Percentiles rank a stretch among this genome's conserved stretches.
Conservation (phyloP, 2,113 vertebrate species). For the Oncorhynchus gorbuscha region DNA sequence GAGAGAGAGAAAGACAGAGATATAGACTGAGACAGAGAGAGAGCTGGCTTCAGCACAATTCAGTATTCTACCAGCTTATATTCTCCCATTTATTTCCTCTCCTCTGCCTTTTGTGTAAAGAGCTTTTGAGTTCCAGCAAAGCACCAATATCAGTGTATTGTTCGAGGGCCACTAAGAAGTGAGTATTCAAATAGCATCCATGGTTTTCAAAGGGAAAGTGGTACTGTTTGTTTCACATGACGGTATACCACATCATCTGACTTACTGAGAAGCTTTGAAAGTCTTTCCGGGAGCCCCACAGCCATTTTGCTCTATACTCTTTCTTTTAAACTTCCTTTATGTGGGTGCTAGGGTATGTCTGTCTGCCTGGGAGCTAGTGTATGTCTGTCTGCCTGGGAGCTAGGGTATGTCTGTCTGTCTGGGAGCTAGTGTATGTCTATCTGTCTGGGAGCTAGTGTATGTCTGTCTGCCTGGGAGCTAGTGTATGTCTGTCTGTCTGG, state of each 20-base stretch:
- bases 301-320: constrained; percentile 32
- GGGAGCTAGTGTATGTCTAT: too few relatives aligned
- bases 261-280: constrained; percentile 36
- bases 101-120: constrained; percentile 47
- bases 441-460: too few relatives aligned
- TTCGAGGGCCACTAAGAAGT: constrained; percentile 58
- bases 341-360: not conserved
- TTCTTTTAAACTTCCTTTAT: not conserved
- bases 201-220: constrained; percentile 36
- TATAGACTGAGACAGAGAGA: not conserved
- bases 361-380: not conserved
- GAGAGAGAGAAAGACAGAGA: too few relatives aligned
- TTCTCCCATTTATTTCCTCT: constrained; percentile 45
- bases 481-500: too few relatives aligned
- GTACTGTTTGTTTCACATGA: constrained; percentile 42
- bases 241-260: constrained; percentile 32
- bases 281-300: constrained; percentile 27
- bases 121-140: constrained; percentile 56
- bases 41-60: constrained; percentile 60
- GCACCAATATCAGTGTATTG: constrained; percentile 53
- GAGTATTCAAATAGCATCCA: constrained; percentile 49
- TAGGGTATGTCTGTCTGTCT: too few relatives aligned
- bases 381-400: too few relatives aligned
- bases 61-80: constrained; percentile 52
- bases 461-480: too few relatives aligned